Percentiles rank a stretch among this genome's conserved stretches.
These are phyloP conservation scores for Aphelenchoides fujianensis DNA, from an alignment of 1,140 invertebrate genomes.

Conservation along the genomic window DNA sequence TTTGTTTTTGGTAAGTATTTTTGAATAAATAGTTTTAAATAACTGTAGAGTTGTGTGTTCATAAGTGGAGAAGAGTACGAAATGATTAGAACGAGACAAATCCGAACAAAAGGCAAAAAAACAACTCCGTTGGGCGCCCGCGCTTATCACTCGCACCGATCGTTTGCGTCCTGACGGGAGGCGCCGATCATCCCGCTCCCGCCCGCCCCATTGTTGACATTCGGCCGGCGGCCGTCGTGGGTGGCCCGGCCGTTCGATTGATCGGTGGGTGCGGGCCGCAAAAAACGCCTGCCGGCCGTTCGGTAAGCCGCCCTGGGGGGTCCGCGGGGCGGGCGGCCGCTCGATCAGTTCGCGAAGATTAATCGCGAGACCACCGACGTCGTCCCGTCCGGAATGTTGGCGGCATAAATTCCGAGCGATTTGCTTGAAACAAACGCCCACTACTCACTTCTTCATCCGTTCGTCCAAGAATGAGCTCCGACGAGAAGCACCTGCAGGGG, in stretches of 20 bases:
- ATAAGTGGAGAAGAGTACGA: too few relatives aligned
- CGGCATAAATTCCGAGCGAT: neutral
- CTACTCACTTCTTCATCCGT: neutral
- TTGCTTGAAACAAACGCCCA: neutral
- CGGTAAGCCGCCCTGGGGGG: neutral
- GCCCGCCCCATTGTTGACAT: neutral
- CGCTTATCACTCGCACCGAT: neutral
- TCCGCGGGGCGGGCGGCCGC: neutral
- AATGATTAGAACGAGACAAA: too few relatives aligned
- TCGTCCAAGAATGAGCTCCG: neutral
- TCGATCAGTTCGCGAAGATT: neutral
- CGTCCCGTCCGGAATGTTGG: constrained; percentile 2
- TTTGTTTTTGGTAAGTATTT: too few relatives aligned
- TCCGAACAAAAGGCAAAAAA: neutral
- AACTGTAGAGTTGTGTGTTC: too few relatives aligned
- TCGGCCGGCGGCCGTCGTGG: neutral
- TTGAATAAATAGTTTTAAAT: too few relatives aligned
- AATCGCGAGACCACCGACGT: neutral
- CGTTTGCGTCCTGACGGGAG: too few relatives aligned
- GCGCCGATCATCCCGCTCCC: too few relatives aligned
- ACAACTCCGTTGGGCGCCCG: neutral
- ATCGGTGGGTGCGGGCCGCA: too few relatives aligned
- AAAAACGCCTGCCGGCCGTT: neutral
- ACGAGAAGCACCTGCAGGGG: neutral
- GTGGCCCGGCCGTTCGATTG: neutral